phyloP scores from a whole-genome alignment of 2,113 vertebrate genomes.

The Electrona antarctica region DNA sequence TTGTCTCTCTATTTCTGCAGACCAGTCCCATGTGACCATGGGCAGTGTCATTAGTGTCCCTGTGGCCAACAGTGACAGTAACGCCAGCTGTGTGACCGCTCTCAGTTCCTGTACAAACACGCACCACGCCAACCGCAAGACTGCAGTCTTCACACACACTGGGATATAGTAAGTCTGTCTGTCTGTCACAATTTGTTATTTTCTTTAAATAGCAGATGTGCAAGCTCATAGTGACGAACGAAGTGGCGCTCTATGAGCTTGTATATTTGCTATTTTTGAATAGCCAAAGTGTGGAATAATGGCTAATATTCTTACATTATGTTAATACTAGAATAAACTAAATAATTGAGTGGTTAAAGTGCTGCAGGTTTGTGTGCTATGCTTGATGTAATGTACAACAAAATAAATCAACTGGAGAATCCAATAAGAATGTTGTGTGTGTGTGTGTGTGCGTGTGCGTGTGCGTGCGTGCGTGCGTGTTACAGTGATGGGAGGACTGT shows the following conservation, averaged over 20 bases:
- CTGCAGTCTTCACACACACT: constrained; percentile 80
- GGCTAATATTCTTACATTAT: no score
- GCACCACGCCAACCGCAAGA: constrained; percentile 59
- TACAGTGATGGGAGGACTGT: constrained; percentile 84
- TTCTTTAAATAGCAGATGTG: no score
- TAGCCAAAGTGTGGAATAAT: no score
- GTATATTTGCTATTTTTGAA: no score
- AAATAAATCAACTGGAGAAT: no score
- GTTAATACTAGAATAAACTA: no score
- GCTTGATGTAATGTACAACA: no score
- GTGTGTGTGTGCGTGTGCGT: background rate
- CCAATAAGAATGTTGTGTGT: background rate
- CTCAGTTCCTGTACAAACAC: constrained; percentile 76
- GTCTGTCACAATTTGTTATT: background rate
- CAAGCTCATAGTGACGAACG: no score
- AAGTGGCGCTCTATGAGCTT: no score
- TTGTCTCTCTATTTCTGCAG: constrained; percentile 50
- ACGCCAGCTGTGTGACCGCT: constrained; percentile 75
- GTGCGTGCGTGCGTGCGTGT: background rate
- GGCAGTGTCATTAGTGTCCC: constrained; percentile 76
- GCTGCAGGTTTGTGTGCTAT: no score
- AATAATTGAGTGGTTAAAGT: no score
- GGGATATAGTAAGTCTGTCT: constrained; percentile 78
- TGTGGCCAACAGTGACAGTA: constrained; percentile 73
- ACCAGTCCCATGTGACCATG: constrained; percentile 53